Evolutionary conservation across 2,797 vertebrate genomes (phyloP), one percentile per base, ranked within the genome.

Genomic region (Artibeus jamaicensis): DNA sequence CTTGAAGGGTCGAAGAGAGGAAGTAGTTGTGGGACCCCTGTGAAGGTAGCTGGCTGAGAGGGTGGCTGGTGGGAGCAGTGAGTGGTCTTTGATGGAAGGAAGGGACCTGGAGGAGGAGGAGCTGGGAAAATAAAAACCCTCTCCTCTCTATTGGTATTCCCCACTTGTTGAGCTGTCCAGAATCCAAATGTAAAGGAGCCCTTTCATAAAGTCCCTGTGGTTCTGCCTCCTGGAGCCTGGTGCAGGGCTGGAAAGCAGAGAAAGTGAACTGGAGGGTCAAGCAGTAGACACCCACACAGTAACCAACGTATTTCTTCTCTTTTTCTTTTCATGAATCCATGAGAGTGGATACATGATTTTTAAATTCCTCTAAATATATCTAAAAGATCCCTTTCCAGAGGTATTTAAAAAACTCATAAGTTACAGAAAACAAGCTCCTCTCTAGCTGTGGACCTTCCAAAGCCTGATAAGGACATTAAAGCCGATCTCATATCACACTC

Each of bases 391-490:
- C 37, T 92, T 92, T 81, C 16, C 16, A 11, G 24, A 86, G 42
- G 2, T 89, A 70, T 48, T 78, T 70, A 76, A 86, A 89, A 91
- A 78, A 78, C 46, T 83, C 26, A 6, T 48, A 86, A 89, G 81
- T 59, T 42, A 62, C 24, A 77, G 48, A 86, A 93, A 79, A 39
- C 70, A 76, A 90, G 16, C 24, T 81, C 92, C 59, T 90, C 5
- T 62, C 91, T 50, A 93, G 70, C 55, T 37, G 1, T 65, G 65
- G 32, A 2, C 50, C 2, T 50, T 77, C 37, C 10, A 78, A 91
- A 95, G 22, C 91, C 42, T 82, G 53, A 67, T 34, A 87, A 87
- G 76, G 65, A 93, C 78, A 5, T 14, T 81, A 92, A 93, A 81
- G 82, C 18, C 48, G 53, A 26, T 73, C 37, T 85, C 19, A 29